Percentiles rank a stretch among this genome's conserved stretches.
phyloP scores from a whole-genome alignment of 2,113 vertebrate genomes.

The Nanorana parkeri region DNA sequence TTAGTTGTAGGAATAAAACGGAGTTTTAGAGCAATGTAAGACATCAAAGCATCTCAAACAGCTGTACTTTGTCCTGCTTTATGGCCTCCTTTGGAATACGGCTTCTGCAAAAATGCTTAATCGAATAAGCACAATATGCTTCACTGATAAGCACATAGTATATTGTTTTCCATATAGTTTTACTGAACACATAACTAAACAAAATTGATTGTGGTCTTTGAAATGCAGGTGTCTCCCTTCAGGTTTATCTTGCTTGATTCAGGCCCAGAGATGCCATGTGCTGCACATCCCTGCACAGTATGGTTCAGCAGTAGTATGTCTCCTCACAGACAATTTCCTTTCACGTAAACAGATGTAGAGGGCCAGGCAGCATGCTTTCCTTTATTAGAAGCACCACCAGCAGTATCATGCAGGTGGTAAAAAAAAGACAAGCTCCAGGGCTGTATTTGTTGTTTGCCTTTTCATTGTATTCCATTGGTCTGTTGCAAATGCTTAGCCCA shows the following conservation, averaged over 20 bases:
- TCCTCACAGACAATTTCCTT: background rate
- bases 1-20: too few relatives aligned
- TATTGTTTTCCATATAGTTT: background rate
- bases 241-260: background rate
- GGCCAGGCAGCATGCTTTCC: background rate
- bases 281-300: background rate
- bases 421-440: slow-evolving; percentile 6
- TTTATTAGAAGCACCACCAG: slow-evolving; percentile 2
- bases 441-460: background rate
- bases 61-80: too few relatives aligned
- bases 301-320: background rate
- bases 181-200: background rate
- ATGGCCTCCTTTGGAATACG: too few relatives aligned
- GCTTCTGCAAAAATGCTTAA: too few relatives aligned
- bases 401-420: background rate
- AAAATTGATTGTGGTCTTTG: background rate
- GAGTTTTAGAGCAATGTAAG: too few relatives aligned
- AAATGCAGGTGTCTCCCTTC: background rate
- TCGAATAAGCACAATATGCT: background rate
- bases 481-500: background rate
- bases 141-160: background rate
- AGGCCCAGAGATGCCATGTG: slow-evolving; percentile 17
- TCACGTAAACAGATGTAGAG: background rate
- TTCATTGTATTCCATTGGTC: background rate
- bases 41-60: too few relatives aligned